phyloP scores from a whole-genome alignment of 2,888 invertebrate genomes.

The Rhagonycha lutea region DNA sequence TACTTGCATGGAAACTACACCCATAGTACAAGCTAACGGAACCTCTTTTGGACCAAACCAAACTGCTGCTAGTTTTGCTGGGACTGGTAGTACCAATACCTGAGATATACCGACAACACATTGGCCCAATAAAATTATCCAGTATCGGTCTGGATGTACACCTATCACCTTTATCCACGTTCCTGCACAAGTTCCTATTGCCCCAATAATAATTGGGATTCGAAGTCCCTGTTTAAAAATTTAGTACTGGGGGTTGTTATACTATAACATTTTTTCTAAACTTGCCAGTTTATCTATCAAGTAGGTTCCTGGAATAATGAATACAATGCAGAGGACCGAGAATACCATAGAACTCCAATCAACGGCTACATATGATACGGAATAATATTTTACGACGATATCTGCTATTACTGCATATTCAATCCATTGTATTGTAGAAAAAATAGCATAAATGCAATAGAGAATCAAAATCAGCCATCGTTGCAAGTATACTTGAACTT shows the following conservation, averaged over 20 bases:
- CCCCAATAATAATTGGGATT: constrained; percentile 79
- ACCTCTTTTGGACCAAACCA: constrained; percentile 97
- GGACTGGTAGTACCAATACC: constrained; percentile 88
- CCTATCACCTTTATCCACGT: constrained; percentile 90
- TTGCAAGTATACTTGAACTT: not conserved
- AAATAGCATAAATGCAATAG: not conserved
- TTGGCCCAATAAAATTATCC: constrained; percentile 86
- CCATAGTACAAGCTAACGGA: constrained; percentile 96
- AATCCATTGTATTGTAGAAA: not conserved
- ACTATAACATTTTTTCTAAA: not conserved
- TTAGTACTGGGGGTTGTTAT: not conserved
- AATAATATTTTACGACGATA: not conserved
- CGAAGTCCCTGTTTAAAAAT: constrained; percentile 76
- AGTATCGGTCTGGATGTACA: constrained; percentile 79
- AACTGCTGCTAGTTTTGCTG: constrained; percentile 88
- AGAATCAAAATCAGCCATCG: not conserved
- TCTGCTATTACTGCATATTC: not conserved
- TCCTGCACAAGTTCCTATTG: constrained; percentile 81
- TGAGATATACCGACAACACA: constrained; percentile 84
- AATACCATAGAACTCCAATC: not conserved
- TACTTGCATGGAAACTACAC: constrained; percentile 94
- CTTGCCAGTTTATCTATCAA: not conserved
- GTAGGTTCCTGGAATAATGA: not conserved
- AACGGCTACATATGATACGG: not conserved
- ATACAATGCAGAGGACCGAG: not conserved